Evolutionary conservation across 1,140 invertebrate genomes (phyloP).

Genomic region (Apis cerana): DNA sequence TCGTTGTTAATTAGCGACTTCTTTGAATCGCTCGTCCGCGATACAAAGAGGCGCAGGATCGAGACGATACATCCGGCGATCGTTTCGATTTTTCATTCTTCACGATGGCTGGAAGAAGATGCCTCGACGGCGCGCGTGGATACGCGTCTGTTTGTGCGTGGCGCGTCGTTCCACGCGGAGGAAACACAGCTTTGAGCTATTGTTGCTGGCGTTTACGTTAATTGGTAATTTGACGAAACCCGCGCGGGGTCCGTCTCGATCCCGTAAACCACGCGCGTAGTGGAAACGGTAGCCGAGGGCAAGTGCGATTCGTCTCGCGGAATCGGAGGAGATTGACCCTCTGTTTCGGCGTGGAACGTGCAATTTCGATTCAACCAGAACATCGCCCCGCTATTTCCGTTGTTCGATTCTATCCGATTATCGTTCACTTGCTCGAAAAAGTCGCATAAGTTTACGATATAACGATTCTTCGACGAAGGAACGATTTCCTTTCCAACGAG

Average conservation of each 20-base stretch:
- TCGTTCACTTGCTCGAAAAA: too few species aligned
- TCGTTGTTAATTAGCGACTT: conserved; percentile 10
- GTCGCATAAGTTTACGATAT: too few species aligned
- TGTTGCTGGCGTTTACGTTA: conserved; percentile 72
- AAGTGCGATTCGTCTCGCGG: conserved; percentile 40
- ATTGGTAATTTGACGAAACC: conserved; percentile 72
- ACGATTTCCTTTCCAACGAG: too few species aligned
- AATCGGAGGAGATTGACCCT: conserved; percentile 32
- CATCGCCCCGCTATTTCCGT: too few species aligned
- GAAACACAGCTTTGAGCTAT: conserved; percentile 72
- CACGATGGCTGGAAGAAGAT: too few species aligned
- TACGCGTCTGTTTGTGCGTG: conserved; percentile 11
- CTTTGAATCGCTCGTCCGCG: too few species aligned
- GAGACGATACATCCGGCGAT: too few species aligned
- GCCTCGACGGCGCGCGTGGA: too few species aligned
- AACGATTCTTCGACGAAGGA: too few species aligned
- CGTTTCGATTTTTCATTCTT: too few species aligned
- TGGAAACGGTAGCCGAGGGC: conserved; percentile 30
- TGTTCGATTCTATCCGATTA: too few species aligned
- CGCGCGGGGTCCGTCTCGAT: conserved; percentile 56
- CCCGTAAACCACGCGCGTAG: conserved; percentile 33
- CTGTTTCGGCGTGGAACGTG: background rate
- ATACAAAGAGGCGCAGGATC: background rate
- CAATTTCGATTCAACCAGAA: conserved; percentile 7
- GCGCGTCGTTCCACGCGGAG: conserved; percentile 46